Base-by-base conservation (phyloP, 2,888 invertebrate genomes). In the Sylvicola fuscatus region DNA sequence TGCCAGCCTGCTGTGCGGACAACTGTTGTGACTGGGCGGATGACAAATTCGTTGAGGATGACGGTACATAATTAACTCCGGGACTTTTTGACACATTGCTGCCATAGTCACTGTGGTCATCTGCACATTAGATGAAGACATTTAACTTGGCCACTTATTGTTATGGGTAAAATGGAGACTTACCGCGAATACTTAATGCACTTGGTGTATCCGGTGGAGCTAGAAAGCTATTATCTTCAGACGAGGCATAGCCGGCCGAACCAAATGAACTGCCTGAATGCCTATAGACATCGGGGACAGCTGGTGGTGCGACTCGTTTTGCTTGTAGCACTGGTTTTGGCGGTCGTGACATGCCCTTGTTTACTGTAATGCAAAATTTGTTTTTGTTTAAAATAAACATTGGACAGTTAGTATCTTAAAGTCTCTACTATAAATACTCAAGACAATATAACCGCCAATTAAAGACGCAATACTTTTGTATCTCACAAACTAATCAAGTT, bases 241-340 rank as follows among this genome's bases (percentile, higher is more conserved):
- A 75, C 45, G 75, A 75, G 39, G 79, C 77, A 56, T 80, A 79
- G 40, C 79, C 79, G 17, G 77, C 77, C 27, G 70, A 70, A 41
- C 79, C 79, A 59, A 80, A 80, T 49, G 77, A 77, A 57, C 77
- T 76, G 38, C 79, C 79, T 35, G 79, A 79, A 58, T 80, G 80
- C 39, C 83, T 72, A 60, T 79, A 72, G 44, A 76, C 72, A 56
- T 78, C 76, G 34, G 84, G 83, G 45, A 84, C 79, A 36, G 83
- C 81, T 32, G 84, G 84, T 49, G 87, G 87, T 47, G 86, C 78
- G 54, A 87, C 86, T 64, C 84, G 83, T 64, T 87, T 87, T 52
- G 79, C 82, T 63, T 83, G 83, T 57, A 79, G 74, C 59, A 77
- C 74, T 61, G 73, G 69, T 65, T 76, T 76, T 52, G 72, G 72